Evolutionary conservation across 2,797 vertebrate species (phyloP).

Genomic region (Rhinophrynus dorsalis): DNA sequence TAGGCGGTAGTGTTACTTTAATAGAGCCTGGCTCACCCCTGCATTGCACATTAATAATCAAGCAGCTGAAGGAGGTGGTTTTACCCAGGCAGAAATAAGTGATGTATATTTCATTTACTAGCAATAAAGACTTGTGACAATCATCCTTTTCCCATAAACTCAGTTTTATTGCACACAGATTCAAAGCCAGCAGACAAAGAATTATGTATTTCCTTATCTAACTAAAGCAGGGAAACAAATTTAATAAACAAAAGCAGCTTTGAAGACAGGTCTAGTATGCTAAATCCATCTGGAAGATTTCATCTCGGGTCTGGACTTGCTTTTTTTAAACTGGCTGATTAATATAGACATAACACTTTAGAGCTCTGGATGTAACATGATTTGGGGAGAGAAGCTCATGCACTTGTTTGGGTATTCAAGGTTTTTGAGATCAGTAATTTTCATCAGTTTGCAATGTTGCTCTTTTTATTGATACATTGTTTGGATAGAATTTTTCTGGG

Average conservation of each 20-base stretch:
- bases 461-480: too few species aligned
- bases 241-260: conserved; percentile 60
- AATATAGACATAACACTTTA: neutral
- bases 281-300: conserved; percentile 35
- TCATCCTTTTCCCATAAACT: conserved; percentile 31
- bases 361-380: neutral
- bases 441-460: too few species aligned
- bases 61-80: neutral
- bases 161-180: conserved; percentile 38
- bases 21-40: too few species aligned
- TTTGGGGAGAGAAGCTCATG: too few species aligned
- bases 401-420: too few species aligned
- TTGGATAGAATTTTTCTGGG: too few species aligned
- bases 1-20: too few species aligned
- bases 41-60: too few species aligned
- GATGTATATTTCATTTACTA: conserved; percentile 43
- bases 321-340: neutral
- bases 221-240: conserved; percentile 61
- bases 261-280: conserved; percentile 49
- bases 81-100: conserved; percentile 5
- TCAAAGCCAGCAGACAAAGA: conserved; percentile 55
- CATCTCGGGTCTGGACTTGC: conserved; percentile 1
- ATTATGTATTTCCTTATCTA: conserved; percentile 63
- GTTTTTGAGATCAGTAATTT: too few species aligned
- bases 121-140: conserved; percentile 42